Percentiles rank a stretch among this genome's conserved stretches.
Conservation (phyloP, 2,113 vertebrate species). For the Zosterops borbonicus region DNA sequence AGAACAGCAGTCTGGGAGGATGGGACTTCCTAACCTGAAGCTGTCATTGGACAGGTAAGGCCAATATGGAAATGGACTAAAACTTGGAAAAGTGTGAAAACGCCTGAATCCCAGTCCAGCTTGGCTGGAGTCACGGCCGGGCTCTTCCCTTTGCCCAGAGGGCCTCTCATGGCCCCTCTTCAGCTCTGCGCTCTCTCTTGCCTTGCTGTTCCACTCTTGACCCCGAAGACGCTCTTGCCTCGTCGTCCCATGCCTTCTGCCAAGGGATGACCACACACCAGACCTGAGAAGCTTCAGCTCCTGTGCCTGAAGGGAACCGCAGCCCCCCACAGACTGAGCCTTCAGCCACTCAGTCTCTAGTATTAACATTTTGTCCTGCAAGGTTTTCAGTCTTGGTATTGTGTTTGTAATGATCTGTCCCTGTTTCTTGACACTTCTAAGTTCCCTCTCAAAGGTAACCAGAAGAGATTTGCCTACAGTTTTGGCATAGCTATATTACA, state of each 20-base stretch:
- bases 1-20: neutral
- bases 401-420: accelerated
- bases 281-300: neutral
- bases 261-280: accelerated
- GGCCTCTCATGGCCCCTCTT: accelerated
- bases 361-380: neutral
- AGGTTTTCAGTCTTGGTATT: accelerated
- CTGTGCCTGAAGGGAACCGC: accelerated
- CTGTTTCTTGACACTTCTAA: accelerated
- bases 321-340: neutral
- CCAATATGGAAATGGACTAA: neutral
- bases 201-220: neutral
- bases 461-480: accelerated
- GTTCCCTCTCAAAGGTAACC: accelerated
- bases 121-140: neutral
- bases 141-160: neutral
- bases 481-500: too few species aligned
- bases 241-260: accelerated
- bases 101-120: neutral
- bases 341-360: too few species aligned
- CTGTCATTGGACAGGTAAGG: too few species aligned
- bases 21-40: neutral
- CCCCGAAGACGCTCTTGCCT: too few species aligned
- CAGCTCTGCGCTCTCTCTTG: neutral
- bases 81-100: neutral